These are phyloP conservation scores for Cardiocondyla obscurior DNA, from an alignment of 1,140 invertebrate genomes.

Conservation along the genomic window DNA sequence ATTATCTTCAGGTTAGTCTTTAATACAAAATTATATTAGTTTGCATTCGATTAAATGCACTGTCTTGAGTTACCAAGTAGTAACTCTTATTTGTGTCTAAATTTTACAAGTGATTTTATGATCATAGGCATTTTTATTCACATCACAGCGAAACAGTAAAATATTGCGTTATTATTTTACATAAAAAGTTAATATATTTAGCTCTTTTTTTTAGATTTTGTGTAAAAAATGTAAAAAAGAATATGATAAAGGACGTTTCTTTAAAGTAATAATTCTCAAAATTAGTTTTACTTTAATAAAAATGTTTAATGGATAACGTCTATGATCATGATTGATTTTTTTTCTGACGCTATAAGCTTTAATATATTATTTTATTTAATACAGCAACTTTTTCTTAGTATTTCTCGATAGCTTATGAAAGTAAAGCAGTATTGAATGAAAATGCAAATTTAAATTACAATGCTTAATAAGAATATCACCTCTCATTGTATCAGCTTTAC, in stretches of 20 bases:
- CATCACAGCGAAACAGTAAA: not conserved
- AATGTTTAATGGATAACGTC: not conserved
- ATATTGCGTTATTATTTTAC: not conserved
- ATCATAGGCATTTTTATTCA: not conserved
- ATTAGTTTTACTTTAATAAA: not conserved
- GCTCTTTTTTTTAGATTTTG: not conserved
- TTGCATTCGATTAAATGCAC: conserved; percentile 57
- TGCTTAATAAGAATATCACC: conserved; percentile 74
- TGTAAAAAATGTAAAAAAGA: not conserved
- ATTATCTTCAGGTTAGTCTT: conserved; percentile 88
- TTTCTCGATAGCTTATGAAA: conserved; percentile 46
- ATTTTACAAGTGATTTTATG: conserved; percentile 33
- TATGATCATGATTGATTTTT: conserved; percentile 3
- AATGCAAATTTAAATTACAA: conserved; percentile 52
- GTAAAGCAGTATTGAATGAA: conserved; percentile 47
- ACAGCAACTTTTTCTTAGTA: conserved; percentile 47
- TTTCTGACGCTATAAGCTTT: not conserved
- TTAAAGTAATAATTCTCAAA: not conserved
- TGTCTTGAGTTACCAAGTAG: conserved; percentile 42
- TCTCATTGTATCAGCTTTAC: conserved; percentile 83
- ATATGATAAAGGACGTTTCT: not conserved
- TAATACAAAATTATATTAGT: conserved; percentile 17
- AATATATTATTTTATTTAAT: conserved; percentile 39
- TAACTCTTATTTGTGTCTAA: conserved; percentile 29
- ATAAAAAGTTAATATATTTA: not conserved